These are phyloP conservation scores for Graphium colonna DNA, from an alignment of 2,888 invertebrate genomes.

Conservation along the genomic window DNA sequence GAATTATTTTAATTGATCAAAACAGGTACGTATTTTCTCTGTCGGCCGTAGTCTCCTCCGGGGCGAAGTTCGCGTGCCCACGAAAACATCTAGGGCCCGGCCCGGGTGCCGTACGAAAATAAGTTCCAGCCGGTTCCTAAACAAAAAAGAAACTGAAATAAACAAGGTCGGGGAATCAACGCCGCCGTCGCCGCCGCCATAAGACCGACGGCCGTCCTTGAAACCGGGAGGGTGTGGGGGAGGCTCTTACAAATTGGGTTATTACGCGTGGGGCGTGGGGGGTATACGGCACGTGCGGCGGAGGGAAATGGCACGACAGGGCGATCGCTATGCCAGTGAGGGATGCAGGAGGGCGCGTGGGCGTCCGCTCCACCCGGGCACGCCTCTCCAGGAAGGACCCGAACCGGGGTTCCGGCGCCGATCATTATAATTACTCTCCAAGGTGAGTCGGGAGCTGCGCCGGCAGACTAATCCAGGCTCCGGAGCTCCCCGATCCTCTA, in stretches of 20 bases:
- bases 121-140: conserved; percentile 76
- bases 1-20: conserved; percentile 13
- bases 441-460: conserved; percentile 71
- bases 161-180: conserved; percentile 80
- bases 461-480: conserved; percentile 64
- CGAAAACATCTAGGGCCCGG: conserved; percentile 57
- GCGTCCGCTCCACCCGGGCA: conserved; percentile 74
- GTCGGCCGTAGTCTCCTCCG: conserved; percentile 32
- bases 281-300: conserved; percentile 58
- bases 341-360: conserved; percentile 58
- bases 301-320: conserved; percentile 36
- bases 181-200: conserved; percentile 78
- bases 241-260: conserved; percentile 81
- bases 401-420: conserved; percentile 74
- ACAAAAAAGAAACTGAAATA: conserved; percentile 79
- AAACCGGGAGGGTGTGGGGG: conserved; percentile 53
- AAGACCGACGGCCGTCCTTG: conserved; percentile 81
- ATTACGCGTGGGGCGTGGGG: conserved; percentile 73
- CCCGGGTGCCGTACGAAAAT: conserved; percentile 63
- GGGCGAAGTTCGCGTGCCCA: conserved; percentile 41
- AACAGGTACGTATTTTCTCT: conserved; percentile 4
- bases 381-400: conserved; percentile 76
- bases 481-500: conserved; percentile 64
- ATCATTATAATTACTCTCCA: conserved; percentile 80
- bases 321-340: conserved; percentile 29